Conservation (phyloP, 1,140 invertebrate genomes). For the Sycobia sp. region DNA sequence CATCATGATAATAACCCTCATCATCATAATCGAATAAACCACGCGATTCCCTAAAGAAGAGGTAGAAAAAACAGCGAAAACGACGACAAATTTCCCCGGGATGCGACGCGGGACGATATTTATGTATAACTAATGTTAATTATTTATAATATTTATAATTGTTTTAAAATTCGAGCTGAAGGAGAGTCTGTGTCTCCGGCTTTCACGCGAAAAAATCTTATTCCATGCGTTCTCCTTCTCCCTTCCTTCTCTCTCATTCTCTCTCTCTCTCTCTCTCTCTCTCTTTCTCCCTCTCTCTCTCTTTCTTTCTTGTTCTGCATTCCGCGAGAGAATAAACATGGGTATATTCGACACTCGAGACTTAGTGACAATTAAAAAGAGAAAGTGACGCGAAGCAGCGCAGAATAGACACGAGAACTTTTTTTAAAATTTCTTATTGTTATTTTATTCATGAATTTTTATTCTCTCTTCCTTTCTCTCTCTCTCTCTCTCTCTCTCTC, state of each 20-base stretch:
- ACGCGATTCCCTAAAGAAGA: constrained; percentile 54
- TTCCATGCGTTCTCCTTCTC: not conserved
- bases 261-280: constrained; percentile 2
- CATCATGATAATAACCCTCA: not conserved
- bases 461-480: too few relatives aligned
- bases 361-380: constrained; percentile 33
- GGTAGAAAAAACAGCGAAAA: constrained; percentile 60
- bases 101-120: constrained; percentile 43
- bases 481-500: not conserved
- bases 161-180: constrained; percentile 37
- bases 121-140: constrained; percentile 41
- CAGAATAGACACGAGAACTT: constrained; percentile 22
- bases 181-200: constrained; percentile 26
- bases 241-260: not conserved
- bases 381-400: constrained; percentile 27
- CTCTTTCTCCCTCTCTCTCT: constrained; percentile 1
- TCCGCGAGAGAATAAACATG: constrained; percentile 22
- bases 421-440: constrained; percentile 15
- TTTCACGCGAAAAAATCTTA: constrained; percentile 14
- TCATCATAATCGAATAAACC: constrained; percentile 40
- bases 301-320: not conserved
- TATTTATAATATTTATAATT: constrained; percentile 51
- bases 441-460: constrained; percentile 31
- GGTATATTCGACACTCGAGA: constrained; percentile 19
- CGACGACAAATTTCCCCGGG: constrained; percentile 52